Evolutionary conservation across 92 coral and sea anemone genomes (phyloP), one percentile per base, ranked within the genome.

Genomic region (Parazoanthus darwini): DNA sequence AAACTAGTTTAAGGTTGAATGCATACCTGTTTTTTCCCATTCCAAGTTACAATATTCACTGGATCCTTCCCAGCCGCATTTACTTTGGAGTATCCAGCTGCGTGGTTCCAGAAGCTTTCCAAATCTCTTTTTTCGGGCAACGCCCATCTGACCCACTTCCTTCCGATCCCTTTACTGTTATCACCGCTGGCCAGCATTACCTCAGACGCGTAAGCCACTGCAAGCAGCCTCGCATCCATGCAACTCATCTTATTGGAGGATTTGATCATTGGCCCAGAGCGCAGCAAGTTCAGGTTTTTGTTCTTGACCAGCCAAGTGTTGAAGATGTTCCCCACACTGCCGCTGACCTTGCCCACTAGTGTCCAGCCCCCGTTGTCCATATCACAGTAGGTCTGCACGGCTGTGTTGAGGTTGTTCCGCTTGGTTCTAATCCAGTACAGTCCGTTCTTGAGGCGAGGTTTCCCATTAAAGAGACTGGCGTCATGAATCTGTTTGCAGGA

Each of bases 361-460:
- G 96, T 94, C 98, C 98, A 95, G 74, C 98, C 96, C 39, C 98
- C 98, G 72, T 89, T 94, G 18, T 78, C 85, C 91, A 95, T 93
- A 51, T 95, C 98, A 65, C 98, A 95, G 90, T 82, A 92, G 8
- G 98, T 95, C 90, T 78, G 38, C 22, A 65, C 74, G 13, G 88
- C 86, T n/a, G 82, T 82, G 15, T 87, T 79, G 46, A 77, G 89
- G 38, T 86, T 65, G 38, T 50, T 85, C 77, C 42, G 43, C 66
- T 85, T 88, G 15, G 96, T 92, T 80, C 89, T 94, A 80, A 94
- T 80, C 98, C 98, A 94, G 83, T 95, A 94, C n/a, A 95, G 88
- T 2, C 94, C 95, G 74, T 91, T 94, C 78, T 82, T 82, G 7
- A 89, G 78, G 37, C 92, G 63, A 43, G 93, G 79, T 82, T 88